phyloP scores from a whole-genome alignment of 2,888 invertebrate species.

The Eilema sororculum region DNA sequence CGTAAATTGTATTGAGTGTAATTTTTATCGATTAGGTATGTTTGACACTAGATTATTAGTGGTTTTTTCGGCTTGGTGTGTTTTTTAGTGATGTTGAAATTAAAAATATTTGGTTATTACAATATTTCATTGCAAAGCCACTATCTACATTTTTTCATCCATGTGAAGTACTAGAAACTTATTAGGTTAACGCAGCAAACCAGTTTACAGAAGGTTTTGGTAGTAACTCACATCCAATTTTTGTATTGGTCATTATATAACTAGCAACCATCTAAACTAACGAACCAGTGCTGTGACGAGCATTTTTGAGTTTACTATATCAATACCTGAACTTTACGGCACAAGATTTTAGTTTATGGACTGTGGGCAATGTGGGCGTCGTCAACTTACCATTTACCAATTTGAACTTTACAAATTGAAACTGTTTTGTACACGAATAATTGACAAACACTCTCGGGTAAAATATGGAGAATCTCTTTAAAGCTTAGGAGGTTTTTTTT shows the following conservation, averaged over 20 bases:
- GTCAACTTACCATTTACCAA: no score
- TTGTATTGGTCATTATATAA: no score
- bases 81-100: not conserved
- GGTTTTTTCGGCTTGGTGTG: not conserved
- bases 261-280: not conserved
- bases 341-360: no score
- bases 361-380: no score
- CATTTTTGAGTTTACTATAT: not conserved
- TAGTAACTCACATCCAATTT: not conserved
- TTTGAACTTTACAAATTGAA: no score
- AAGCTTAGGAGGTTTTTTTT: no score
- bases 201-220: not conserved
- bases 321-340: not conserved
- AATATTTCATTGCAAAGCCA: no score
- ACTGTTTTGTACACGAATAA: no score
- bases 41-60: conserved; percentile 15
- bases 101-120: not conserved
- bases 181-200: not conserved
- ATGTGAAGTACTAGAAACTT: not conserved
- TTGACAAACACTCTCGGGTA: no score
- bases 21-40: conserved; percentile 30
- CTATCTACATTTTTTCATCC: no score
- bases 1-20: conserved; percentile 43
- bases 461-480: no score
- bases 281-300: not conserved